Conservation (phyloP, 2,113 vertebrate species). For the Periophthalmodon schlosseri region DNA sequence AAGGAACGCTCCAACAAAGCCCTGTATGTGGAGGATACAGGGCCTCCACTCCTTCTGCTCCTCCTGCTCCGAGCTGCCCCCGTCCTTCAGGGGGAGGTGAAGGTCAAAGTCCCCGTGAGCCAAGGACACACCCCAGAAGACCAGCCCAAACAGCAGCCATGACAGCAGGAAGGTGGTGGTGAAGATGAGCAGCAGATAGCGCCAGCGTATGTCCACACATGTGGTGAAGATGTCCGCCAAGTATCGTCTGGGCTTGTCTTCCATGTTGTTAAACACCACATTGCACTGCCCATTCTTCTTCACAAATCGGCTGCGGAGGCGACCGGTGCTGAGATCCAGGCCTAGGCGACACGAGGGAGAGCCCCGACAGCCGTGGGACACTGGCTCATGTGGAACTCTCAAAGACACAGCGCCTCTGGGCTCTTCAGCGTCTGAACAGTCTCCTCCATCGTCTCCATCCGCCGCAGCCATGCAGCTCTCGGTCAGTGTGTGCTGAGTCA, state of each 20-base stretch:
- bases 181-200: slow-evolving; percentile 92
- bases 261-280: slow-evolving; percentile 93
- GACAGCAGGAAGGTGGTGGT: slow-evolving; percentile 89
- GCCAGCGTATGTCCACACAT: slow-evolving; percentile 95
- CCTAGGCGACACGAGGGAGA: slow-evolving; percentile 58
- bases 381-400: slow-evolving; percentile 63
- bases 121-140: slow-evolving; percentile 92
- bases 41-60: slow-evolving; percentile 73
- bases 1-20: slow-evolving; percentile 76
- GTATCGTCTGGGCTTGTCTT: slow-evolving; percentile 92
- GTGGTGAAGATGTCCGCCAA: slow-evolving; percentile 96
- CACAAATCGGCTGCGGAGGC: slow-evolving; percentile 90
- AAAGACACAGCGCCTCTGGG: slow-evolving; percentile 77
- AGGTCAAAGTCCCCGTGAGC: slow-evolving; percentile 88
- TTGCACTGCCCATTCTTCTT: slow-evolving; percentile 97
- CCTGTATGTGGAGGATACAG: slow-evolving; percentile 87
- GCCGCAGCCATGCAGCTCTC: slow-evolving; percentile 63
- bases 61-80: slow-evolving; percentile 8
- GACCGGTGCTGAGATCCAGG: slow-evolving; percentile 70
- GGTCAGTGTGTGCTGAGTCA: slow-evolving; percentile 61
- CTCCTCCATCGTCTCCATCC: slow-evolving; percentile 65
- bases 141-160: slow-evolving; percentile 89
- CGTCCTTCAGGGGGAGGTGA: slow-evolving; percentile 29
- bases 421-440: slow-evolving; percentile 72
- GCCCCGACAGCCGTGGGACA: slow-evolving; percentile 78